A percentile compares a stretch with the other conserved stretches of the same genome.
Conservation (phyloP, 2,113 vertebrate genomes). For the Piprites chloris region DNA sequence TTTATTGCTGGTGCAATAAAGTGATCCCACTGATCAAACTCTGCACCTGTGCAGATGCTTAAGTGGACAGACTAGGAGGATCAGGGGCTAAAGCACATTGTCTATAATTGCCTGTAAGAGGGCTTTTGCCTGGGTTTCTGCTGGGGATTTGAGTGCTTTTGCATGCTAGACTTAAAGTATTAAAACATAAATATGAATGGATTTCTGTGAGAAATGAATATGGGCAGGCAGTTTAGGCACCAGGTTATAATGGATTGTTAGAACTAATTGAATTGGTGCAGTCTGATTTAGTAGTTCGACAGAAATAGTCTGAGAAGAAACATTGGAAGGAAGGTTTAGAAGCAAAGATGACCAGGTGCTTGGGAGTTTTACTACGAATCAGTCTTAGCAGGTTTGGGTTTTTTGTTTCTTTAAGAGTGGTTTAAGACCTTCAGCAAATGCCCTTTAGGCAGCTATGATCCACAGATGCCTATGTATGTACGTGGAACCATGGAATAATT, state of each 20-base stretch:
- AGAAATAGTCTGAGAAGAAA: not conserved
- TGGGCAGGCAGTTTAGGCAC: constrained; percentile 25
- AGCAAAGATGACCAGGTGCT: not conserved
- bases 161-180: constrained; percentile 47
- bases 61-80: not conserved
- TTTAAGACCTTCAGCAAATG: not conserved
- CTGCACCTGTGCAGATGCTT: not conserved
- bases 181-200: constrained; percentile 59
- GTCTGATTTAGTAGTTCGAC: not conserved
- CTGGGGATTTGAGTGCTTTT: constrained; percentile 42
- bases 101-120: constrained; percentile 7
- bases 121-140: constrained; percentile 33
- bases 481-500: not conserved
- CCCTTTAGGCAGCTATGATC: not conserved
- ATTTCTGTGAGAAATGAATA: constrained; percentile 44
- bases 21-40: not conserved
- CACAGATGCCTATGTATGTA: not conserved
- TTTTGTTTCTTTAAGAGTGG: not conserved
- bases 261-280: constrained; percentile 38
- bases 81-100: not conserved
- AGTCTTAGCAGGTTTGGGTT: not conserved
- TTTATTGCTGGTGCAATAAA: not conserved
- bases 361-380: not conserved
- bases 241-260: constrained; percentile 44
- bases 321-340: not conserved